Evolutionary conservation across 30 jellyfish, hydroid and myxozoan genomes (phyloP), one percentile per base, ranked within the genome.

Genomic region (Hydractinia echinata): DNA sequence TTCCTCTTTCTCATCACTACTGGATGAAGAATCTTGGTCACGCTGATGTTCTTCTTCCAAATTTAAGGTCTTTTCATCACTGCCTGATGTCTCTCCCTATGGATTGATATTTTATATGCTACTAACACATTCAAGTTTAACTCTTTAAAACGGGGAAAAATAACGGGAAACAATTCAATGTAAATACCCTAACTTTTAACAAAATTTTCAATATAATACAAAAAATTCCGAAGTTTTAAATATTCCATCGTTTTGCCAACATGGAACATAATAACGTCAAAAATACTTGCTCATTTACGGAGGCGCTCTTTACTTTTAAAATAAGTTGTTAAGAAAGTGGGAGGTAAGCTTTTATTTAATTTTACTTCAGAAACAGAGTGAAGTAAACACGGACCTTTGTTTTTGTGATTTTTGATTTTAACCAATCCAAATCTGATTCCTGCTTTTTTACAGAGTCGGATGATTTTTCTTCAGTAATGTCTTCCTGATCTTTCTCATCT

Each of bases 401-500:
- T 81, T 64, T 81, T 51, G 90, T 52, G 30, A 70, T 77, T 78
- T 90, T 90, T 18, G 96, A 81, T 72, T 83, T 61, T 50, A 90
- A 72, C 97, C 97, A 90, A 51, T 85, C 95, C 56, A 90, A 76
- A 53, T 90, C 97, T 49, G 97, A 85, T 11, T 85, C 53, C 16
- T 62, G 84, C 30, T 49, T 49, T 54, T 19, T 60, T 19, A 56
- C 15, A 15, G 76, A 8, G 82, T 51, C 1, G 7, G 19, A 0
- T 18, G 19, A 0, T 18, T 76, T 54, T 9, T 8, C 10, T 54
- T 20, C 51, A 54, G 73, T 7, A 3, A 1, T 58, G 19, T 64
- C n/a, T 50, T 61, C 83, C 50, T 79, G 73, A 21, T 73, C 82
- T 8, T 66, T 60, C 5, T 61, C 79, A 19, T 68, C 56, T 44